Conservation (phyloP, 2,113 vertebrate genomes). For the Mormyrus lacerda region DNA sequence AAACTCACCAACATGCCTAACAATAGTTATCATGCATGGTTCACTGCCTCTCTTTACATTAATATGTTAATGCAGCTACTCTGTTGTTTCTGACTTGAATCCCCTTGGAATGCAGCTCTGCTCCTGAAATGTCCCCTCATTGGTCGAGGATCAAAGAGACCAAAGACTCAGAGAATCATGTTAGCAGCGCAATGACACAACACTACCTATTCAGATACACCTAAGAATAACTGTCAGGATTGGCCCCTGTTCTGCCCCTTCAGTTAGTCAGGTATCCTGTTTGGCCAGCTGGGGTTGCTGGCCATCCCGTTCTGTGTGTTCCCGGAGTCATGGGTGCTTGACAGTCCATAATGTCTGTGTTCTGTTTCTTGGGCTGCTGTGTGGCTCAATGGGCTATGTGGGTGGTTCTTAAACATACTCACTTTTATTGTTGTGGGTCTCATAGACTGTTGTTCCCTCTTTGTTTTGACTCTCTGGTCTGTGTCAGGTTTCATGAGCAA, state of each 20-base stretch:
- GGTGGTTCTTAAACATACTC: neutral
- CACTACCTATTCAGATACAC: neutral
- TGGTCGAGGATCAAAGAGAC: neutral
- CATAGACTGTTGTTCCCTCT: too few relatives aligned
- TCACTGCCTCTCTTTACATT: neutral
- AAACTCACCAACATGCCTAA: neutral
- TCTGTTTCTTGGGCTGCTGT: too few relatives aligned
- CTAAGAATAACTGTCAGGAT: neutral
- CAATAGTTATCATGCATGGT: neutral
- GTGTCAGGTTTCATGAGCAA: neutral
- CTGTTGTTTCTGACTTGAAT: neutral
- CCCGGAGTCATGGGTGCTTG: too few relatives aligned
- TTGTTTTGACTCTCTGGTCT: neutral
- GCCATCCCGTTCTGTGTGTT: too few relatives aligned
- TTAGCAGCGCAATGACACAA: too few relatives aligned
- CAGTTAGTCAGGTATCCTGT: too few relatives aligned
- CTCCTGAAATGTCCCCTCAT: neutral
- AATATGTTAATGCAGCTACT: neutral
- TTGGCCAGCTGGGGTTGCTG: too few relatives aligned
- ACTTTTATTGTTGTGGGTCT: too few relatives aligned
- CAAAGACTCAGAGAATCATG: too few relatives aligned
- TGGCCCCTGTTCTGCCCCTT: too few relatives aligned
- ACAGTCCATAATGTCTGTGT: too few relatives aligned
- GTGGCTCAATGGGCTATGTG: too few relatives aligned
- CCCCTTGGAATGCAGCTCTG: neutral